Evolutionary conservation across 2,888 invertebrate species (phyloP).

Genomic region (Scaptomyza parva): DNA sequence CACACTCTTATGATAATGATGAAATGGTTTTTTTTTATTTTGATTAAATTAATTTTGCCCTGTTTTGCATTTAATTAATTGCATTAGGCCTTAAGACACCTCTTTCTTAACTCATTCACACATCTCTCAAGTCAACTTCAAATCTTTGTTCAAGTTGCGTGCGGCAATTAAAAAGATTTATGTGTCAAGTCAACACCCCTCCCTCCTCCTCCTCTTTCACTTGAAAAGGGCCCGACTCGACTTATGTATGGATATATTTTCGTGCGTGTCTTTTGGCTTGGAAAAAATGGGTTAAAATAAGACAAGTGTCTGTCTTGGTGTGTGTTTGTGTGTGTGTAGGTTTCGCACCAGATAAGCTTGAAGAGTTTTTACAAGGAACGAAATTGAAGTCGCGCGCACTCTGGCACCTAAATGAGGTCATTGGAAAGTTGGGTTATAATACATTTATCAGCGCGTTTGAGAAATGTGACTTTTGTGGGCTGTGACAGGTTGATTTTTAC

Average conservation of each 20-base stretch:
- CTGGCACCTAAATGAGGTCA: slow-evolving; percentile 56
- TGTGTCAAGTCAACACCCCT: slow-evolving; percentile 49
- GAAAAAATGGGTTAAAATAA: slow-evolving; percentile 55
- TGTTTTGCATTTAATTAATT: slow-evolving; percentile 59
- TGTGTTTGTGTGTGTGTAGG: slow-evolving; percentile 36
- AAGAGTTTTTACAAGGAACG: slow-evolving; percentile 15
- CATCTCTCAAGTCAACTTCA: not conserved
- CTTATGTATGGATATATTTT: slow-evolving; percentile 10
- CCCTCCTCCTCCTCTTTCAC: slow-evolving; percentile 2
- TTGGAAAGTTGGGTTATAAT: slow-evolving; percentile 63
- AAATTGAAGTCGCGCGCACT: slow-evolving; percentile 35
- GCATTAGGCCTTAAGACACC: slow-evolving; percentile 31
- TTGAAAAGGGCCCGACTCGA: slow-evolving; percentile 18
- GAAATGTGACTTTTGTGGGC: slow-evolving; percentile 38
- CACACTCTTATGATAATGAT: slow-evolving; percentile 35
- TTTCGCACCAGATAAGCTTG: slow-evolving; percentile 52
- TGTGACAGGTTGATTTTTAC: slow-evolving; percentile 19
- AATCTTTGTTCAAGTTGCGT: slow-evolving; percentile 45
- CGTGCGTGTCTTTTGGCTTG: slow-evolving; percentile 35
- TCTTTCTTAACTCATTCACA: slow-evolving; percentile 15
- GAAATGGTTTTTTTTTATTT: slow-evolving; percentile 37
- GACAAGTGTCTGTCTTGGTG: slow-evolving; percentile 33
- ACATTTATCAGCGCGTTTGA: slow-evolving; percentile 45
- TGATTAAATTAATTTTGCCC: slow-evolving; percentile 46
- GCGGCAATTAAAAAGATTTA: slow-evolving; percentile 65